Base-by-base conservation (phyloP, 2,888 invertebrate species). In the Galeruca laticollis region DNA sequence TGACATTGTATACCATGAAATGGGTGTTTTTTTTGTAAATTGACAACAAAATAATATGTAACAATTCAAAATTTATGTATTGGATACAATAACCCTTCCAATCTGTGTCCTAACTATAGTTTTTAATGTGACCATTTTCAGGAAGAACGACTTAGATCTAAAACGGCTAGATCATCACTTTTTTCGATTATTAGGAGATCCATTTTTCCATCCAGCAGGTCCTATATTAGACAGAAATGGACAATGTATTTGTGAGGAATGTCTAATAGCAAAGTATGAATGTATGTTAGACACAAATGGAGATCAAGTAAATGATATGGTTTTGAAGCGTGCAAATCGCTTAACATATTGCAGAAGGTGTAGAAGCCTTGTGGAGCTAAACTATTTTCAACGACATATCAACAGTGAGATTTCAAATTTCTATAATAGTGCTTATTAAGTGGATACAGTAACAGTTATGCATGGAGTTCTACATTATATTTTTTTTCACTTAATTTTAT, bases 231-330 rank as follows among this genome's bases (percentile, higher is more conserved):
- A 82, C 56, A 78, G 81, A 47, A 80, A 79, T 63, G 84, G 84
- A 8, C 80, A 81, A 51, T 84, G 84, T 74, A 79, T 83, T 57
- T 84, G 84, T 72, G 84, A 84, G 73, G 83, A 84, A 73, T 84
- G 84, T 72, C 73, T 83, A 65, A 76, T 83, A 62, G 79, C 81
- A 9, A 82, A 82, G 75, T 83, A 83, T 72, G 77, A 77, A 70
- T 75, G 60, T 57, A 75, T 76, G 63, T 72, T 77, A 64, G 77
- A 75, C 65, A 52, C 73, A 2, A 69, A 72, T 21, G 70, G 74
- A 31, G 77, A 77, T 60, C 70, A 76, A 57, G 56, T 73, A 21
- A 68, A 59, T 37, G 73, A 74, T 8, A 73, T 54, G 51, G 57
- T 73, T 35, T 71, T 77, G 37, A 70, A 69, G 49, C 76, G 68